Percentiles rank a stretch among this genome's conserved stretches.
Evolutionary conservation across 2,113 vertebrate species (phyloP).

Genomic region (Loxodonta africana): DNA sequence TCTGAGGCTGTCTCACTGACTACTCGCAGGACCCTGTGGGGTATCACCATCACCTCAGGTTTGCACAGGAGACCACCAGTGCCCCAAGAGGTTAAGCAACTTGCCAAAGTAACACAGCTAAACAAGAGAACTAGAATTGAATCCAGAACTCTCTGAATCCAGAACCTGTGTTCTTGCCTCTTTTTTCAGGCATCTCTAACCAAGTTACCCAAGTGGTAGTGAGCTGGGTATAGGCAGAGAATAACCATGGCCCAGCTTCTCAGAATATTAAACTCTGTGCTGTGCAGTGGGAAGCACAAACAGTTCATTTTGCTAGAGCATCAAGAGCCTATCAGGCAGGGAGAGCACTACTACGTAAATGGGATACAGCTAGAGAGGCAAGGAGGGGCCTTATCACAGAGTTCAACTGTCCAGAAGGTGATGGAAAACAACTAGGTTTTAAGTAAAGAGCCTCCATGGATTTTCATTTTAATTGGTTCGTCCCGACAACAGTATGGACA

Average conservation of each 20-base stretch:
- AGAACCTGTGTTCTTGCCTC: background rate
- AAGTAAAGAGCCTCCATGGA: background rate
- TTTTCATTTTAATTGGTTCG: background rate
- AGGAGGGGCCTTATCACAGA: background rate
- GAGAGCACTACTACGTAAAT: accelerated
- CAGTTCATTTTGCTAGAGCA: background rate
- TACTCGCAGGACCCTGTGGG: no score
- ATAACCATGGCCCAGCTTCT: background rate
- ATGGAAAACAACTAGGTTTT: background rate
- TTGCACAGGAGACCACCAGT: background rate
- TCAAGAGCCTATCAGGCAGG: background rate
- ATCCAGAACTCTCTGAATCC: background rate
- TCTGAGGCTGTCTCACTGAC: no score
- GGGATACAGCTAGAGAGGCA: background rate
- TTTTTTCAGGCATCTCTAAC: background rate
- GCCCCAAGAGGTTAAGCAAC: background rate
- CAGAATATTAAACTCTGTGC: background rate
- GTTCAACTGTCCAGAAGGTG: background rate
- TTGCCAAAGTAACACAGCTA: background rate
- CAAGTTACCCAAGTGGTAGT: background rate
- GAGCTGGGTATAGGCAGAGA: background rate
- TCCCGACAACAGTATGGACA: background rate
- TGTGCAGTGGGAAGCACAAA: background rate
- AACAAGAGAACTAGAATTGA: background rate
- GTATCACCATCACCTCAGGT: background rate